Percentiles rank a stretch among this genome's conserved stretches.
phyloP scores from a whole-genome alignment of 2,113 vertebrate species.

The Ardeotis arabs region DNA sequence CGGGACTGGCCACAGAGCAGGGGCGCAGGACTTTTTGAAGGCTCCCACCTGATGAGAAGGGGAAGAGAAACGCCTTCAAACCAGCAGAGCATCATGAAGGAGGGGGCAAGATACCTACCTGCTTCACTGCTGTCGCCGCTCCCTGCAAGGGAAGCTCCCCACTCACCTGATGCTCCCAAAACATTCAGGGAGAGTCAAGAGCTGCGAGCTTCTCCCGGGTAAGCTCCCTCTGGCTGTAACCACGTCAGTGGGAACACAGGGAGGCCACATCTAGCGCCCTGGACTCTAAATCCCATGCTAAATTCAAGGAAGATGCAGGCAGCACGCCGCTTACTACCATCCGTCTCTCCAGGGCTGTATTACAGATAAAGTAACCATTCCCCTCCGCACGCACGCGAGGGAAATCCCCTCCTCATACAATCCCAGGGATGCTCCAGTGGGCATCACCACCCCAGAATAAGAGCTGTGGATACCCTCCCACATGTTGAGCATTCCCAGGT shows the following conservation, averaged over 20 bases:
- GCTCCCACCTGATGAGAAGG: not conserved
- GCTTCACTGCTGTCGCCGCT: not conserved
- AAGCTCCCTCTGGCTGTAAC: not conserved
- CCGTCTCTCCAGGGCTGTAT: not conserved
- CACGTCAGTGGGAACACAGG: rapidly evolving
- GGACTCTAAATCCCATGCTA: not conserved
- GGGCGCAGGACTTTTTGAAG: not conserved
- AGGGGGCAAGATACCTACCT: not conserved
- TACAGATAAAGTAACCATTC: not conserved
- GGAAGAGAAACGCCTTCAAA: not conserved
- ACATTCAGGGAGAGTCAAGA: not conserved
- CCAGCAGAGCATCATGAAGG: not conserved
- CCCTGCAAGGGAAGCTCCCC: not conserved
- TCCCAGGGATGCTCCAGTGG: not conserved
- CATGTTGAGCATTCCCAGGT: rapidly evolving
- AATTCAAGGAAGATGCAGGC: rapidly evolving
- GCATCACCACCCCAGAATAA: not conserved
- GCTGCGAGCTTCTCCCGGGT: not conserved
- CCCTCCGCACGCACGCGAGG: not conserved
- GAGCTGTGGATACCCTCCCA: not conserved
- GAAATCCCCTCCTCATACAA: not conserved
- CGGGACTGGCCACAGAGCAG: not conserved
- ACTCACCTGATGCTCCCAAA: not conserved
- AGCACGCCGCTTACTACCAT: not conserved
- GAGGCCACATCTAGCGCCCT: not conserved